Evolutionary conservation across 2,797 vertebrate species (phyloP), one percentile per base, ranked within the genome.

Genomic region (Centroberyx gerrardi): DNA sequence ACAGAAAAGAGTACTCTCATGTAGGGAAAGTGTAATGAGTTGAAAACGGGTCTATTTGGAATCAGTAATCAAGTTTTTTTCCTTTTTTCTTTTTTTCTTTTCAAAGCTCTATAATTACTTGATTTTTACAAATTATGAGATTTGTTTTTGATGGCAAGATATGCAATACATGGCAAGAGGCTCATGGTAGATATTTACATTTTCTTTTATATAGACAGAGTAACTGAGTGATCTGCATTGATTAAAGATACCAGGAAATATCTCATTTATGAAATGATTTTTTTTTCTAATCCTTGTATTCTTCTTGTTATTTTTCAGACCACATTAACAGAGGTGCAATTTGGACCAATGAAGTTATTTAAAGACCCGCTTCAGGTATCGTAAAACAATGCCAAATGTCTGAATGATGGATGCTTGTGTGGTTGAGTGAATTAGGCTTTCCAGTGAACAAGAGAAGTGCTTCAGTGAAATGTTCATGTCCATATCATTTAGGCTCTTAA

Each of bases 291-390:
- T 63, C 9, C 31, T 31, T 74, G 63, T 78, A 12, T 83, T 82
- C 59, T 62, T 88, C 88, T 84, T 95, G 73, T 92, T 91, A 3
- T 90, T 82, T 96, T 95, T 74, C 92, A 99, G 98, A 95, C 94
- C 89, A 88, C 94, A 80, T 94, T 96, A 87, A 95, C 96, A 82
- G 96, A 97, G 88, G 96, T 99, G 94, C 97, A 97, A 87, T 98
- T 99, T 93, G 98, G 98, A 91, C 98, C 97, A 92, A 99, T 99
- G 98, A 98, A 95, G 95, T 96, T 99, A 93, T 96, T 96, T 93
- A 96, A 96, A 94, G 97, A 99, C 94, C 97, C 97, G 85, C 97
- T 99, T 97, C 98, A 99, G 98, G 98, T 99, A 98, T 68, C 0
- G 80, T 85, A 81, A 72, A 86, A 88, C 66, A 74, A 68, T 48